Base-by-base conservation (phyloP, 2,888 invertebrate species). In the Drosophila trichaetosa region DNA sequence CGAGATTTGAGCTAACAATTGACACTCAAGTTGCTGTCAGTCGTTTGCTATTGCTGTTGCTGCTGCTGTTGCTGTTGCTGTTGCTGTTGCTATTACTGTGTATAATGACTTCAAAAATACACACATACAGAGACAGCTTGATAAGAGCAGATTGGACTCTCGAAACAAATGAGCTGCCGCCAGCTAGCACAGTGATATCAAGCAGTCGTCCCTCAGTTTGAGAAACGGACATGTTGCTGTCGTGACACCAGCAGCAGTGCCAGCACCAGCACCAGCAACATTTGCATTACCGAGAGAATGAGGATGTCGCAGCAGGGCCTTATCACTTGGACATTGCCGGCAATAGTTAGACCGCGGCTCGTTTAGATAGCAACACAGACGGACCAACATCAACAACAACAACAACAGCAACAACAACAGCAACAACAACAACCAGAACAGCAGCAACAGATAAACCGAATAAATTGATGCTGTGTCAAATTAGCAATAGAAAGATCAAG, bases 1-100 rank as follows among this genome's bases (percentile, higher is more conserved):
- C 65, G 69, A 73, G 79, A 79, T 79, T 79, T 79, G 65, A 79
- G 79, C 76, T 79, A 79, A 76, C 76, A 79, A 79, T 79, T 79
- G 79, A 79, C 79, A 70, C 79, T 73, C 73, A 72, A 78, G 75
- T 38, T 49, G 67, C 79, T 72, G 79, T 59, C 78, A 74, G 69
- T 74, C 34, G 63, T 10, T 54, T 54, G 16, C 36, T 36, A 6
- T 34, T 53, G 53, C 53, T 42, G 8, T 8, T 38, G 38, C 38
- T 38, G 33, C 10, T 33, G 0, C 31, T 31, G 8, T 10, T 31
- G 42, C n/a, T 21, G 11, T n/a, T 36, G 38, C 13, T 36, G 36
- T 13, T 36, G 7, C 3, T 38, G 8, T 18, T 46, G 18, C 4
- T 48, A 13, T n/a, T 46, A 24, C 10, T 56, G 48, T 67, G 16